These are phyloP conservation scores for Agonopterix heracliana DNA, from an alignment of 2,888 invertebrate genomes.

Conservation along the genomic window DNA sequence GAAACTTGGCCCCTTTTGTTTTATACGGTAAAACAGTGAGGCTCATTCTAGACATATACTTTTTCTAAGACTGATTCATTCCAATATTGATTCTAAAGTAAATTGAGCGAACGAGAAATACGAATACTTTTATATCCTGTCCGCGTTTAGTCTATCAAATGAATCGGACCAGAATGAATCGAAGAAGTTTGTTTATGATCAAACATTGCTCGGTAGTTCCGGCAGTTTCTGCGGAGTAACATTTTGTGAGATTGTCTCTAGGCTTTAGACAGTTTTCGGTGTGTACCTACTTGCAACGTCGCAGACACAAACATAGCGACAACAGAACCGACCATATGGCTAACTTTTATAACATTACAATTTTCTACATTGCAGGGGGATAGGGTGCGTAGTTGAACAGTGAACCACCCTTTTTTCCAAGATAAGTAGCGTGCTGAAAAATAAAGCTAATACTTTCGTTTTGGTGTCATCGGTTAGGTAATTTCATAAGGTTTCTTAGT, in stretches of 20 bases:
- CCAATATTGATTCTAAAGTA: slow-evolving; percentile 3
- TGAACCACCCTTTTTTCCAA: no score
- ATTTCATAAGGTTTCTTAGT: no score
- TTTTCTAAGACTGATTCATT: slow-evolving; percentile 12
- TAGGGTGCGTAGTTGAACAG: no score
- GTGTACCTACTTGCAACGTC: slow-evolving; percentile 18
- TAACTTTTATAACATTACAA: background rate
- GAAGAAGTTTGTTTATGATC: slow-evolving; percentile 19
- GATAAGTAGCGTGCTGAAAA: no score
- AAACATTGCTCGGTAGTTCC: slow-evolving; percentile 21
- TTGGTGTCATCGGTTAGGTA: no score
- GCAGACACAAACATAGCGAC: slow-evolving; percentile 11
- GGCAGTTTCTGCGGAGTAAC: slow-evolving; percentile 18
- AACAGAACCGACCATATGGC: background rate
- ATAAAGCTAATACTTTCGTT: no score
- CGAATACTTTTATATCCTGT: background rate
- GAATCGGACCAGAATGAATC: slow-evolving; percentile 2
- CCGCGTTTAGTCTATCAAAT: slow-evolving; percentile 1
- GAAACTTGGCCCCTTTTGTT: no score
- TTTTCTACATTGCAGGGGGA: no score
- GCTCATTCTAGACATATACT: no score
- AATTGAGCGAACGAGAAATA: slow-evolving; percentile 3
- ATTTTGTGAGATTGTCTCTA: slow-evolving; percentile 35
- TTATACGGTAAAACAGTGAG: no score
- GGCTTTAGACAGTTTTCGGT: slow-evolving; percentile 27